These are phyloP conservation scores for Tenthredo scrophulariae DNA, from an alignment of 2,888 invertebrate genomes.

Conservation along the genomic window DNA sequence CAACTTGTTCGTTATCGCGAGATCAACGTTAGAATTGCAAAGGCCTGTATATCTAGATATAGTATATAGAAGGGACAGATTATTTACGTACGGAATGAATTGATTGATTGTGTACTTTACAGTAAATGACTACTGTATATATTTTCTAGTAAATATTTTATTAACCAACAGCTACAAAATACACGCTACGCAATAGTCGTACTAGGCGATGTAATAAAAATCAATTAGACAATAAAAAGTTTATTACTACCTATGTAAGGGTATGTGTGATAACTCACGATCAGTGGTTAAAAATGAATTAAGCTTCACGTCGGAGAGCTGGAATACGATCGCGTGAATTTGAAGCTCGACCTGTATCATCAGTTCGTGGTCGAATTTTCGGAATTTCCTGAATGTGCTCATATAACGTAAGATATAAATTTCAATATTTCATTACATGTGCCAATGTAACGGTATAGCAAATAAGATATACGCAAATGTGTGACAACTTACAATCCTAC, in stretches of 20 bases:
- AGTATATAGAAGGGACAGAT: no score
- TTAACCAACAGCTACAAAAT: slow-evolving; percentile 67
- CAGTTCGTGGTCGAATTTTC: slow-evolving; percentile 58
- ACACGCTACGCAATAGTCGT: slow-evolving; percentile 61
- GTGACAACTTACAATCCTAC: slow-evolving; percentile 4
- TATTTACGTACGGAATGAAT: no score
- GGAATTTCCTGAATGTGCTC: slow-evolving; percentile 19
- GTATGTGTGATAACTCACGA: background rate
- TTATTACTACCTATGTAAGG: background rate
- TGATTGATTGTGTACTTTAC: background rate
- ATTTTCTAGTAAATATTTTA: slow-evolving; percentile 65
- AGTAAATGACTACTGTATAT: background rate
- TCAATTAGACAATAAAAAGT: slow-evolving; percentile 50
- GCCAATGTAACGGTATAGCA: background rate
- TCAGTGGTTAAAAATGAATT: background rate
- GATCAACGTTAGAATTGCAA: no score
- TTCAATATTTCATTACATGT: slow-evolving; percentile 25
- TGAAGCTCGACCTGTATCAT: slow-evolving; percentile 56
- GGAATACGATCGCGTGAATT: slow-evolving; percentile 37
- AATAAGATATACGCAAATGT: background rate
- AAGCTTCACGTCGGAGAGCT: background rate
- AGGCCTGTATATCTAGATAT: no score
- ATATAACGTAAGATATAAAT: slow-evolving; percentile 52
- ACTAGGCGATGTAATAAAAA: slow-evolving; percentile 57
- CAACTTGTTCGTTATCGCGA: no score